Conservation (phyloP, 2,888 invertebrate genomes). For the Melinaea marsaeus region DNA sequence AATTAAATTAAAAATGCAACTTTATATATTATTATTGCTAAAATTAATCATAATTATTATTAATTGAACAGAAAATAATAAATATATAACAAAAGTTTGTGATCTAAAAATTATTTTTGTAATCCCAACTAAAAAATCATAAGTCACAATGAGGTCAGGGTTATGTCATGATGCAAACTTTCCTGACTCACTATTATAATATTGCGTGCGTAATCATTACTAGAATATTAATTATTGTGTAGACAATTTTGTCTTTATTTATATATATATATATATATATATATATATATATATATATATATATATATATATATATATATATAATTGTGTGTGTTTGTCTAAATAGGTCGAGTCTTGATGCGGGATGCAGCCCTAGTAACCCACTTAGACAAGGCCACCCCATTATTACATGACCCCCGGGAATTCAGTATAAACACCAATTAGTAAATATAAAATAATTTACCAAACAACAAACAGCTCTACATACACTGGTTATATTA, state of each 20-base stretch:
- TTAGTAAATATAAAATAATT: background rate
- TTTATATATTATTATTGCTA: no score
- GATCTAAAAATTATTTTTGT: background rate
- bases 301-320: background rate
- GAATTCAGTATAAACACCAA: conserved; percentile 19
- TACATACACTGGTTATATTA: background rate
- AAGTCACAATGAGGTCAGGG: conserved; percentile 23
- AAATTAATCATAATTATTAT: no score
- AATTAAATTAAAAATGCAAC: background rate
- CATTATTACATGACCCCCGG: conserved; percentile 34
- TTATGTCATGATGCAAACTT: conserved; percentile 21
- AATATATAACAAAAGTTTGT: no score
- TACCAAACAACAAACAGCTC: background rate
- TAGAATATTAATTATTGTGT: background rate
- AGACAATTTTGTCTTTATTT: background rate
- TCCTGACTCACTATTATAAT: conserved; percentile 14
- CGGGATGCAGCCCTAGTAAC: conserved; percentile 66
- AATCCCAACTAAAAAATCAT: conserved; percentile 18
- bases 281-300: no score
- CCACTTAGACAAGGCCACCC: conserved; percentile 57
- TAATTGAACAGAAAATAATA: no score
- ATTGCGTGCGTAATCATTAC: background rate
- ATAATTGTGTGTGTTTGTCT: conserved; percentile 42
- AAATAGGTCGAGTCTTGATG: conserved; percentile 65
- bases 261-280: background rate